Conservation (phyloP, 2,797 vertebrate genomes). For the Ambastaia sidthimunki region DNA sequence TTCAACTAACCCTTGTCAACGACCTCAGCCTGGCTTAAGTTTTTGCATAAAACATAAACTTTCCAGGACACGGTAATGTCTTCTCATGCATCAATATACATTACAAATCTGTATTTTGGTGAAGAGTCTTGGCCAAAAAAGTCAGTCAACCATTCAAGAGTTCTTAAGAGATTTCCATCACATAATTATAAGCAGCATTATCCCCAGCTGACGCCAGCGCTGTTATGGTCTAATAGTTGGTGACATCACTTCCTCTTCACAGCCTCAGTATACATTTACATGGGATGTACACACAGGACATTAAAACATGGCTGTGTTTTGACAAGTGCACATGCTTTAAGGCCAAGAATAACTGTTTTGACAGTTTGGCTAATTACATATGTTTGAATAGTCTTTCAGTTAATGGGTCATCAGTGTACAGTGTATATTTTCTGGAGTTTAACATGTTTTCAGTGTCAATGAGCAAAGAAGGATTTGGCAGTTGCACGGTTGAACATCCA, state of each 20-base stretch:
- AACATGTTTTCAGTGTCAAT: neutral
- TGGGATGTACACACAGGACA: neutral
- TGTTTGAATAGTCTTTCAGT: neutral
- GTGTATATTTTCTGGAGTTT: constrained; percentile 1
- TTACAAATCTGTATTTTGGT: neutral
- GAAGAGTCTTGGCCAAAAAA: too few species aligned
- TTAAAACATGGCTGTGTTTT: constrained; percentile 15
- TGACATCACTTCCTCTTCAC: constrained; percentile 9
- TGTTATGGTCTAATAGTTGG: constrained; percentile 8
- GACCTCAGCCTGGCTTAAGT: neutral
- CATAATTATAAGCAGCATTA: neutral
- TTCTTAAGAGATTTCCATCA: neutral
- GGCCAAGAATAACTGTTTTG: constrained; percentile 19
- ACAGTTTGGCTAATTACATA: neutral
- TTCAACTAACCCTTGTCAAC: neutral
- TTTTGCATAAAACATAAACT: neutral
- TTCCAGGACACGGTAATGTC: neutral
- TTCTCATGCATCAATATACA: neutral
- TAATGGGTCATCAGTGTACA: neutral
- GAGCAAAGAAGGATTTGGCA: neutral
- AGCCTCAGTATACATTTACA: neutral
- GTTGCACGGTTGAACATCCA: neutral
- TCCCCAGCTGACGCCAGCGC: neutral
- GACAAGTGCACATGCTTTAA: neutral
- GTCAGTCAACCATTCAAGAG: neutral